Base-by-base conservation (phyloP, 2,113 vertebrate species). In the Gracilinanus agilis region DNA sequence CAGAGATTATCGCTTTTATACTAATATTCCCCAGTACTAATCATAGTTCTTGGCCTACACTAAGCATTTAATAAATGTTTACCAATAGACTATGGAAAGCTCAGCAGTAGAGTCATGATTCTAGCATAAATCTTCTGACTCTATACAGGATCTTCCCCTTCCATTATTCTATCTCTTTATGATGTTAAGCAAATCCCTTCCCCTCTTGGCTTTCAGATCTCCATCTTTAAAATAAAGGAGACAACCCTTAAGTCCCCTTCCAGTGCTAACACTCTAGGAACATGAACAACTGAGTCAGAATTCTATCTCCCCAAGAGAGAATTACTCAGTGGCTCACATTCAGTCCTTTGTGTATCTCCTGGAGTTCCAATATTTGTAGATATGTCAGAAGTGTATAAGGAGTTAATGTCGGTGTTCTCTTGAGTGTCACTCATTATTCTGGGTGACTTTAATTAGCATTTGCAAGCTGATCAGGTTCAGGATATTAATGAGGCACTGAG, bases 401-500 rank as follows among this genome's bases (percentile, higher is more conserved):
- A 83, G 67, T 83, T 83, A 83, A 83, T 83, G 19, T 2, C 40
- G 19, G 67, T 40, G 34, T 19, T 83, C 67, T 83, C 67, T 40
- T 16, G n/a, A 83, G 67, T 83, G 67, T 40, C 67, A 40, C 19
- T 40, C 34, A 83, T 83, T 83, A 34, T 40, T 83, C 67, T 40
- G 67, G 19, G n/a, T 83, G 67, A 83, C 67, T 83, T 83, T 83
- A 83, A 83, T 83, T 83, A 83, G 67, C 67, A 83, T 83, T 83
- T 83, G 67, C 67, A 83, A n/a, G 67, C 67, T 83, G 67, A 83
- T 83, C 67, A 83, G n/a, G 67, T 83, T 83, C 67, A 83, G 67
- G 67, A 83, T 40, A 83, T 83, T 83, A 83, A 83, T 83, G 67
- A 83, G 67, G n/a, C 67, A 83, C n/a, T 83, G 67, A 83, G 67